Percentiles rank a stretch among this genome's conserved stretches.
Conservation (phyloP, 2,888 invertebrate species). For the Cancer borealis region DNA sequence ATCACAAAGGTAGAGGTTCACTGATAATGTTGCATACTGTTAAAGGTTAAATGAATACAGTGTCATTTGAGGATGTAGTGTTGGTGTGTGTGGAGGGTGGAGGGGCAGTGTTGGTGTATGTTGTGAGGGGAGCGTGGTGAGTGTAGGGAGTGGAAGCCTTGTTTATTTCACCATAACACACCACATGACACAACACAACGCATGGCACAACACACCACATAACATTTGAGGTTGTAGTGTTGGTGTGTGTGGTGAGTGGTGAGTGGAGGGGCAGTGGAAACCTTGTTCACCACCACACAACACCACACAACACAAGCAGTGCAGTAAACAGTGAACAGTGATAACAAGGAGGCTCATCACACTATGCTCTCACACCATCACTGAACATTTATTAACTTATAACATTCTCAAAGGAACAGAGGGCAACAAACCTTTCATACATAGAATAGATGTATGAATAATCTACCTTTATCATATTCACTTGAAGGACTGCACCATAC, state of each 20-base stretch:
- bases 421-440: background rate
- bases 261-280: too few species aligned
- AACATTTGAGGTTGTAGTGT: too few species aligned
- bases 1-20: background rate
- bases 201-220: too few species aligned
- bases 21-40: background rate
- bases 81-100: background rate
- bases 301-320: too few species aligned
- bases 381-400: background rate
- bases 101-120: background rate
- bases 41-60: background rate
- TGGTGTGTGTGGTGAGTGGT: too few species aligned
- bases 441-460: background rate
- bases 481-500: background rate
- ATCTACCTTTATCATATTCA: background rate
- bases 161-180: too few species aligned
- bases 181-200: too few species aligned
- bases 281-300: too few species aligned
- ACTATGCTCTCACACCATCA: too few species aligned
- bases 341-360: too few species aligned
- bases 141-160: background rate
- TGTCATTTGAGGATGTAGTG: background rate
- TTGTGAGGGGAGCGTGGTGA: too few species aligned
- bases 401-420: background rate
- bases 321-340: too few species aligned